Evolutionary conservation across 2,888 invertebrate genomes (phyloP).

Genomic region (Steinernema carpocapsae): DNA sequence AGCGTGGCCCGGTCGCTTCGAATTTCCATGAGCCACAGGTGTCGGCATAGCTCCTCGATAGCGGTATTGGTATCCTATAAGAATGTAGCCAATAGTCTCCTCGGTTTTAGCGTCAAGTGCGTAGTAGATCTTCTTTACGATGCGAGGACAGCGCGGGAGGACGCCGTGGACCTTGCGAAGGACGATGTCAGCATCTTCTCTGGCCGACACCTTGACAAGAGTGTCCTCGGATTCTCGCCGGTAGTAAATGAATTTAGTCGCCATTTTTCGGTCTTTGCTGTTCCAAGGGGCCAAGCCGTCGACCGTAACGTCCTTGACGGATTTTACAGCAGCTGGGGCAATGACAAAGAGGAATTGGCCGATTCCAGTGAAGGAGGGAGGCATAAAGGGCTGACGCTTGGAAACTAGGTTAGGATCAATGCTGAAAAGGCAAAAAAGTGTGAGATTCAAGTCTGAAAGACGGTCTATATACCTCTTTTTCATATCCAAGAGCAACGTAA

Average conservation of each 20-base stretch:
- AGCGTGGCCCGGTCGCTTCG: slow-evolving; percentile 3
- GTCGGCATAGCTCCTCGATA: slow-evolving; percentile 27
- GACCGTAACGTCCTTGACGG: slow-evolving; percentile 24
- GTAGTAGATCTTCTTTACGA: slow-evolving; percentile 25
- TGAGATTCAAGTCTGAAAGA: neutral
- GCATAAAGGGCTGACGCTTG: slow-evolving; percentile 12
- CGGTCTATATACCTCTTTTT: neutral
- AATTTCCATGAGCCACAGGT: slow-evolving; percentile 19
- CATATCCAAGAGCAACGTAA: neutral
- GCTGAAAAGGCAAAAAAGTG: neutral
- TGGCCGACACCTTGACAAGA: neutral
- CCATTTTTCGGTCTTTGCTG: slow-evolving; percentile 28
- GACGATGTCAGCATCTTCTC: slow-evolving; percentile 4
- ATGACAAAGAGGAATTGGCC: slow-evolving; percentile 23
- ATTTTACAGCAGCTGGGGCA: neutral
- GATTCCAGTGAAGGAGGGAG: slow-evolving; percentile 15
- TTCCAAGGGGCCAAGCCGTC: slow-evolving; percentile 21
- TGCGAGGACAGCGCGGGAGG: slow-evolving; percentile 12
- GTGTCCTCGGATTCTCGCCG: neutral
- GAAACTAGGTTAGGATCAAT: neutral
- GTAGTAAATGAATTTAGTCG: slow-evolving; percentile 25
- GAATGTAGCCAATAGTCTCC: slow-evolving; percentile 11
- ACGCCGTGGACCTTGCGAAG: slow-evolving; percentile 22
- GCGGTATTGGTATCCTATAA: slow-evolving; percentile 14
- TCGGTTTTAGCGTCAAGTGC: slow-evolving; percentile 12